Percentiles rank a stretch among this genome's conserved stretches.
Evolutionary conservation across 2,113 vertebrate genomes (phyloP).

Genomic region (Xenopus tropicalis): DNA sequence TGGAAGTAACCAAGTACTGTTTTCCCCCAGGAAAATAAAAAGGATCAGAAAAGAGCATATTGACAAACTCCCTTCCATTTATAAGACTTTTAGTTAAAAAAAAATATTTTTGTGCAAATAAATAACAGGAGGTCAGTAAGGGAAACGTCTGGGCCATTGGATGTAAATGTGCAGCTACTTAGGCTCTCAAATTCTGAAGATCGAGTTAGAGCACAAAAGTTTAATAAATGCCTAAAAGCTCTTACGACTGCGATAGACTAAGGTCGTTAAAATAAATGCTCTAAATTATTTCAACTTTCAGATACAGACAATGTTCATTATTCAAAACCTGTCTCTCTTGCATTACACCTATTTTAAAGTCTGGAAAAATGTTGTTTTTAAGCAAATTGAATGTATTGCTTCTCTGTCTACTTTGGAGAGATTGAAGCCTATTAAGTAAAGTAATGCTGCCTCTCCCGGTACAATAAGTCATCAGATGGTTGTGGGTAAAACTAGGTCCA

Average conservation of each 20-base stretch:
- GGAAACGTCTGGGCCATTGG: slow-evolving; percentile 8
- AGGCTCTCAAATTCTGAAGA: slow-evolving; percentile 1
- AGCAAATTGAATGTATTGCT: slow-evolving; percentile 34
- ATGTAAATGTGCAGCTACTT: slow-evolving; percentile 11
- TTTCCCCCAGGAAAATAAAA: slow-evolving; percentile 8
- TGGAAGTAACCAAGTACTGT: slow-evolving; percentile 8
- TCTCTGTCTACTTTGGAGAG: too few relatives aligned
- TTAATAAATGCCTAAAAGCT: slow-evolving; percentile 32
- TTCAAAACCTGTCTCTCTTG: slow-evolving; percentile 19
- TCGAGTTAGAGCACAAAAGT: slow-evolving; percentile 11
- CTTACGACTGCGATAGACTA: slow-evolving; percentile 15
- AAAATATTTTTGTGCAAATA: background rate
- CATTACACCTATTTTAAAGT: slow-evolving; percentile 16
- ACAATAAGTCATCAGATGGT: too few relatives aligned
- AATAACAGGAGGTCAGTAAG: background rate
- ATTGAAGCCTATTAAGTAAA: too few relatives aligned
- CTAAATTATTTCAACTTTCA: slow-evolving; percentile 39
- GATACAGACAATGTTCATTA: slow-evolving; percentile 17
- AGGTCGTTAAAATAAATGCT: slow-evolving; percentile 31
- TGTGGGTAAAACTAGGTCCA: too few relatives aligned
- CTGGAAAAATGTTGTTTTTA: slow-evolving; percentile 11
- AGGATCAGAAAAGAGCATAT: background rate
- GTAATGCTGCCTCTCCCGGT: too few relatives aligned
- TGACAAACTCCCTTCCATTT: background rate
- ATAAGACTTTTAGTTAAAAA: background rate